These are phyloP conservation scores for Xylota segnis DNA, from an alignment of 2,888 invertebrate species.

Conservation along the genomic window DNA sequence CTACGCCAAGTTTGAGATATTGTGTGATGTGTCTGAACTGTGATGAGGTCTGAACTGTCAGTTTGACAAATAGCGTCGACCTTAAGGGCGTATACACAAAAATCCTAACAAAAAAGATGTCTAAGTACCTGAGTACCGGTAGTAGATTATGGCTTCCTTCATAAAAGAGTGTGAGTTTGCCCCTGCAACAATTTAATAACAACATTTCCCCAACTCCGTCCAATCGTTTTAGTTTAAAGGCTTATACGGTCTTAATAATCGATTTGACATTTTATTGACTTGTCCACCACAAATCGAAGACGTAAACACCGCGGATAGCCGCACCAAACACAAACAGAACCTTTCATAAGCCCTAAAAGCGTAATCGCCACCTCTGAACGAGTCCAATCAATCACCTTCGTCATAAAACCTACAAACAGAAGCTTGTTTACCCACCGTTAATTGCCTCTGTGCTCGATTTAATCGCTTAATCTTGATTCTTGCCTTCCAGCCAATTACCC, in stretches of 20 bases:
- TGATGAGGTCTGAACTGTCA: too few relatives aligned
- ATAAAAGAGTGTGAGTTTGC: too few relatives aligned
- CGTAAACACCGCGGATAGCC: not conserved
- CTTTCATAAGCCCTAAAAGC: conserved; percentile 5
- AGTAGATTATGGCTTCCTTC: too few relatives aligned
- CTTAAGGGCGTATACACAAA: too few relatives aligned
- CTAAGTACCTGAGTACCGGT: too few relatives aligned
- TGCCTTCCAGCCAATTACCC: conserved; percentile 37
- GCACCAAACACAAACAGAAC: not conserved
- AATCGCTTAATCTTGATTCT: conserved; percentile 67
- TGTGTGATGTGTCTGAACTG: too few relatives aligned
- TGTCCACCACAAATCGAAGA: not conserved
- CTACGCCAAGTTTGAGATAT: too few relatives aligned
- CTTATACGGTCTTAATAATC: not conserved
- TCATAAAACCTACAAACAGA: conserved; percentile 65
- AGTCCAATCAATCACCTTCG: conserved; percentile 51
- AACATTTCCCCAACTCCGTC: not conserved
- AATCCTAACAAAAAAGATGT: too few relatives aligned
- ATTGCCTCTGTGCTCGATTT: conserved; percentile 73
- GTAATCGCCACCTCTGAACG: conserved; percentile 1
- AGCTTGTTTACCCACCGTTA: conserved; percentile 72
- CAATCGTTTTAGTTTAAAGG: conserved; percentile 1
- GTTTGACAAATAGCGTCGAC: too few relatives aligned
- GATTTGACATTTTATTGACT: conserved; percentile 3
- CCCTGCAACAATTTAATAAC: too few relatives aligned